Base-by-base conservation (phyloP, 2,113 vertebrate genomes). In the Acanthisitta chloris region DNA sequence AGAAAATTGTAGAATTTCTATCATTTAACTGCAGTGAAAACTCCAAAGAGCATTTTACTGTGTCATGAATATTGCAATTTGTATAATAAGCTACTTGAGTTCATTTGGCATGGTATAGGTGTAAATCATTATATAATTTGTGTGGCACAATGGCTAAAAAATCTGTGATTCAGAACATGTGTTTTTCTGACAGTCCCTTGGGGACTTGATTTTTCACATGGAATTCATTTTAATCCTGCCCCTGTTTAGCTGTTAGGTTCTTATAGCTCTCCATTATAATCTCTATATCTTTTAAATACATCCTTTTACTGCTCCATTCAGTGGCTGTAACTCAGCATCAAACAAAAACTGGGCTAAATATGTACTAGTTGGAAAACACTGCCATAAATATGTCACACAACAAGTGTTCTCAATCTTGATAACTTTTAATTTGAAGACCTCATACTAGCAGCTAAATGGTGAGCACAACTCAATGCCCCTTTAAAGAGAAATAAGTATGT, bases 181-280 rank as follows among this genome's bases (percentile, higher is more conserved):
- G 3, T 4, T 58, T 74, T 80, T 83, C 85, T 92, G 57, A 74
- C 46, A 82, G 51, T 9, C 21, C 24, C 29, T 7, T n/a, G 9
- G 15, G 7, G 70, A 6, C 4, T 34, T 94, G 54, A 83, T 78
- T 95, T 96, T 97, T 90, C 62, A 77, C n/a, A 93, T 94, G 77
- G 36, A 34, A 70, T 92, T 95, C 92, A 58, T 95, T 96, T 96
- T 59, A 91, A 18, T 55, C 43, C 45, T 88, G 8, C 12, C 84
- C 9, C 46, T 81, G 28, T 83, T 94, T 87, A 91, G 18, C 8
- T 90, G n/a, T 92, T 88, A 82, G 21, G 49, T 91, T 85, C 23
- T 81, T 71, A 72, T 31, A 33, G 13, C 18, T 94, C 21, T 76
- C 28, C 28, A 58, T 52, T 94, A 77, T 70, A 31, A 70, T 40